Conservation (phyloP, 2,888 invertebrate species). For the Epinotia nisella region DNA sequence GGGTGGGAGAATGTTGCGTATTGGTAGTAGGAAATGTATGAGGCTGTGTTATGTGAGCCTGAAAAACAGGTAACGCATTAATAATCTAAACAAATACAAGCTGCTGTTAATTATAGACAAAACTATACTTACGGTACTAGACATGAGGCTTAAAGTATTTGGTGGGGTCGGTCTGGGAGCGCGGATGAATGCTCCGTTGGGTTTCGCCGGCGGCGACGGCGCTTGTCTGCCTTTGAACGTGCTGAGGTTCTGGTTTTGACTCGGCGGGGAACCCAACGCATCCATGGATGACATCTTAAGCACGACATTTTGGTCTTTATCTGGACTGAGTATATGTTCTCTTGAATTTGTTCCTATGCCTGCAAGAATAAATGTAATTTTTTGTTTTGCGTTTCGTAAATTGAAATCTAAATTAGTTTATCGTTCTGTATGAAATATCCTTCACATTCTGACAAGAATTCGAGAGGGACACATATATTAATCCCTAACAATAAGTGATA, state of each 20-base stretch:
- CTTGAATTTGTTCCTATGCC: conserved; percentile 74
- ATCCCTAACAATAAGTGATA: neutral
- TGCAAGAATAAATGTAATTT: conserved; percentile 52
- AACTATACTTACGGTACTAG: conserved; percentile 79
- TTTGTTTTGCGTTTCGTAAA: neutral
- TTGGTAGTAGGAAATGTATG: conserved; percentile 78
- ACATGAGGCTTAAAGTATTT: conserved; percentile 91
- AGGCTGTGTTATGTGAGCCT: conserved; percentile 84
- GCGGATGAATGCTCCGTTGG: conserved; percentile 79
- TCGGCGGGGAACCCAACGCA: conserved; percentile 79
- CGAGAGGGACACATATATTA: neutral
- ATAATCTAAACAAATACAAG: conserved; percentile 62
- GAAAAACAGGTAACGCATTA: conserved; percentile 75
- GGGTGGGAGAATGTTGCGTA: conserved; percentile 75
- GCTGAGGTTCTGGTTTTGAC: conserved; percentile 82
- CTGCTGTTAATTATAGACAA: conserved; percentile 45
- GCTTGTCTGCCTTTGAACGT: conserved; percentile 88
- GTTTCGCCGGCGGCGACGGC: conserved; percentile 82
- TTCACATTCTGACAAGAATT: neutral
- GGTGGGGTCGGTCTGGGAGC: conserved; percentile 92
- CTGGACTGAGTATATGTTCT: conserved; percentile 72
- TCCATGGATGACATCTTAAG: conserved; percentile 90
- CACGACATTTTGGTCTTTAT: conserved; percentile 87
- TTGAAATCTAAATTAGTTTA: neutral
- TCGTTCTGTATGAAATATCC: neutral